Base-by-base conservation (phyloP, 1,140 invertebrate species). In the Drosophila eugracilis region DNA sequence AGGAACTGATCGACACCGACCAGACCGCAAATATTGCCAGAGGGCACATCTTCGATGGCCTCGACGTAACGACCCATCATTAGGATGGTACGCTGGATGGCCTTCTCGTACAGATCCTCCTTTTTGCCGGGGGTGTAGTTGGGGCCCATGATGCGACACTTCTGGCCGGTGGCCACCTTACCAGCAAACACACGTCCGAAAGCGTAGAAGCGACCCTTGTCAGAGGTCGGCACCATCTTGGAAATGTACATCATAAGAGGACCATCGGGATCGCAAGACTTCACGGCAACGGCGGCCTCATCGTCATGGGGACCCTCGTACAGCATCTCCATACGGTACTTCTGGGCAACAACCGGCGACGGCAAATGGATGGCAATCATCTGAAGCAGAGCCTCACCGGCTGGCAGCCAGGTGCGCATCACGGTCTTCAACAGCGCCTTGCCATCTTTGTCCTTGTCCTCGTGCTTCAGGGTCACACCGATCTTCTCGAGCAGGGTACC, bases 61-160 rank as follows among this genome's bases (percentile, higher is more conserved):
- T 99, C 99, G 47, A 98, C 97, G 89, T 99, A 99, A 94, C 99
- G 97, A 78, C 99, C 99, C 99, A 99, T 99, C 99, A 99, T 99
- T 67, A 99, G 94, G 92, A 99, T 99, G 26, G 99, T 99, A 94
- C 98, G 95, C 93, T 99, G 99, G 92, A 99, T 99, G 84, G 97
- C 97, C 93, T 99, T 99, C 92, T 99, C 98, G 90, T 98, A 99
- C 75, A 99, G 93, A 95, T 99, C 99, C 93, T 99, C 98, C 92
- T 99, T 99, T 94, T 99, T 99, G 84, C 99, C 99, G 55, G 97
- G 98, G 4, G 94, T 93, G 93, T 96, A 99, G 94, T 99, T 99
- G 71, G 99, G 98, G 83, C 99, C 99, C 98, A 99, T 98, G 92
- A 99, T 99, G 80, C 98, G 96, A 53, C 97, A 97, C 92, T 99